Percentiles rank a stretch among this genome's conserved stretches.
These are phyloP conservation scores for Dendroctonus ponderosae DNA, from an alignment of 1,140 invertebrate species.

Conservation along the genomic window DNA sequence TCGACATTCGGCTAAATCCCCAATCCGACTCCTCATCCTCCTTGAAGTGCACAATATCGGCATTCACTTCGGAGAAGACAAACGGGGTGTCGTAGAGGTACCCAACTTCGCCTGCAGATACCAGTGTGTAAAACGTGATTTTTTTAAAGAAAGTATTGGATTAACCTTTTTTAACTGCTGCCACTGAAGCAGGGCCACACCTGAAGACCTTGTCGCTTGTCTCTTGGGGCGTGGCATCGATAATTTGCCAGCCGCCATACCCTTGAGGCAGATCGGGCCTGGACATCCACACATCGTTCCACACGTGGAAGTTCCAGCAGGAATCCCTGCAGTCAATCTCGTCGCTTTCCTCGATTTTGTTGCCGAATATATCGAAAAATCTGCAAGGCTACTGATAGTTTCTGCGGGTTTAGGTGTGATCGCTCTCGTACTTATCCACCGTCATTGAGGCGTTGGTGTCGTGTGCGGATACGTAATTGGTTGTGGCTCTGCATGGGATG, in stretches of 20 bases:
- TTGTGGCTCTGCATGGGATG: slow-evolving; percentile 71
- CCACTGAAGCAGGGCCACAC: slow-evolving; percentile 71
- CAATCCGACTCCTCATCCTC: slow-evolving; percentile 64
- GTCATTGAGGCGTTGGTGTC: slow-evolving; percentile 71
- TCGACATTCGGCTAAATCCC: slow-evolving; percentile 62
- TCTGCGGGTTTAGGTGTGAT: not conserved
- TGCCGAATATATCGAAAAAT: slow-evolving; percentile 63
- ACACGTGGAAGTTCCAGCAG: slow-evolving; percentile 81
- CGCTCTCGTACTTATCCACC: slow-evolving; percentile 57
- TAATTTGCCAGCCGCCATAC: slow-evolving; percentile 78
- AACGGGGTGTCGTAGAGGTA: slow-evolving; percentile 74
- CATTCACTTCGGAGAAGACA: slow-evolving; percentile 77
- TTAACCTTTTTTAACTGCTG: slow-evolving; percentile 66
- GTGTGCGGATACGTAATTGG: slow-evolving; percentile 77
- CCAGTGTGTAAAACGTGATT: not conserved
- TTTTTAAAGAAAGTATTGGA: not conserved
- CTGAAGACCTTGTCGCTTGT: slow-evolving; percentile 61
- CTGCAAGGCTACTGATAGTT: slow-evolving; percentile 50
- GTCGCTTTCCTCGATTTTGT: slow-evolving; percentile 62
- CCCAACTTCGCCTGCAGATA: slow-evolving; percentile 58
- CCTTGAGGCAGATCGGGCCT: slow-evolving; percentile 71
- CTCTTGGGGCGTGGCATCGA: slow-evolving; percentile 78
- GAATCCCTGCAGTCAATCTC: slow-evolving; percentile 57
- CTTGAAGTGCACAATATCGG: slow-evolving; percentile 70
- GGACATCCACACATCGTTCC: slow-evolving; percentile 83